Base-by-base conservation (phyloP, 2,113 vertebrate species). In the Semnopithecus entellus region DNA sequence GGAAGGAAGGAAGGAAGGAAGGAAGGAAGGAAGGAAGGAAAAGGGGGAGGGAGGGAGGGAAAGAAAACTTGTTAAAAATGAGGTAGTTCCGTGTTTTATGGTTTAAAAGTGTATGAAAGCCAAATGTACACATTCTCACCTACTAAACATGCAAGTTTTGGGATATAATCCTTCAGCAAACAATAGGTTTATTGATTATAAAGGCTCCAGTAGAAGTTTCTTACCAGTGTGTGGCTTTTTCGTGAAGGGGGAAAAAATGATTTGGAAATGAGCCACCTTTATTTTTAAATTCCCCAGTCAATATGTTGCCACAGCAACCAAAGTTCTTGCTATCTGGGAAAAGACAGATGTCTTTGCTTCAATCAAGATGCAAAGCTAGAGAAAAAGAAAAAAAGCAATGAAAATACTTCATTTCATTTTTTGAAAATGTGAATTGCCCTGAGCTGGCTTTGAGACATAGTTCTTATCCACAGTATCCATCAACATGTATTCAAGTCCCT, bases 321-420 rank as follows among this genome's bases (percentile, higher is more conserved):
- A 93, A 84, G 57, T 97, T 98, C 96, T 97, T 98, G 88, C 96
- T 98, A 97, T 98, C 97, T 95, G 82, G 96, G 96, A 98, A 97
- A 98, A 98, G 97, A 98, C 96, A 98, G 98, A 97, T 98, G 98
- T 98, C 98, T 98, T 98, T 98, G 96, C 93, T 98, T 98, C 97
- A 94, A 93, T 98, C 96, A 97, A 70, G 95, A 97, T 96, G 89
- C 92, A 98, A 97, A 98, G 96, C 94, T 98, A 96, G 96, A 88
- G 98, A 94, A 35, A 92, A 97, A 98, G 76, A 61, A 70, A 66
- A 95, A 66, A 97, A 96, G 97, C 93, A 98, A 97, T 97, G 96
- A 98, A 98, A 99, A 98, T 97, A 97, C 94, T 97, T 97, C 68
- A 97, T 98, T 98, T 98, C 94, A 72, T 98, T 98, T 97, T 98